phyloP scores from a whole-genome alignment of 2,113 vertebrate genomes.

The Pitta sordida region DNA sequence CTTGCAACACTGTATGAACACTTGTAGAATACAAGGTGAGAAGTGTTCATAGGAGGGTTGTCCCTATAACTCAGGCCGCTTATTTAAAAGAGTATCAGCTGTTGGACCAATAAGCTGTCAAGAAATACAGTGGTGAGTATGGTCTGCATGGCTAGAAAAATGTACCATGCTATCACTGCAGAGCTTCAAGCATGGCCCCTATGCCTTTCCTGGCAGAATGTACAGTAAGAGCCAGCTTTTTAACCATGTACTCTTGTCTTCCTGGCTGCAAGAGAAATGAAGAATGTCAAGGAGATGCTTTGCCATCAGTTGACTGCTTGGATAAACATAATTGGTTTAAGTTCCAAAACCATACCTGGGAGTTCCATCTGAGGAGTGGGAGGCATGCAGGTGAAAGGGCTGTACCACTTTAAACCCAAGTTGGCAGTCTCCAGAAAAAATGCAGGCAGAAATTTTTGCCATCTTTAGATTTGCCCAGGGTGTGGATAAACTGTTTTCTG shows the following conservation, averaged over 20 bases:
- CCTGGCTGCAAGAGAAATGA: not conserved
- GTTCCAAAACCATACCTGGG: rapidly evolving
- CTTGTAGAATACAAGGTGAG: not conserved
- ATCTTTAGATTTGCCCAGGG: not conserved
- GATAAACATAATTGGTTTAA: not conserved
- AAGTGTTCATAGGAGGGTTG: not conserved
- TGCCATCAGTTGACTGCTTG: not conserved
- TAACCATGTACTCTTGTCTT: not conserved
- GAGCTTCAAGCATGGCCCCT: not conserved
- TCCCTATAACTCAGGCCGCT: not conserved
- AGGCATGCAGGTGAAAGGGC: rapidly evolving
- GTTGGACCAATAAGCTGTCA: not conserved
- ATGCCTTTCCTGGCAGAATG: not conserved
- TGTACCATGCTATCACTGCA: rapidly evolving
- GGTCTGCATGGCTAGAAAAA: not conserved
- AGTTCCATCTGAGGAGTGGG: not conserved
- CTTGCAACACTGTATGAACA: not conserved
- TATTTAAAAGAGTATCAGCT: not conserved
- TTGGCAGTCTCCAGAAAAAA: not conserved
- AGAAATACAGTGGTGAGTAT: not conserved
- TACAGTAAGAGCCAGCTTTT: not conserved
- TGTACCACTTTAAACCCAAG: not conserved
- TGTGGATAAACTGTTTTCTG: not conserved
- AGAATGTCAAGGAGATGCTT: not conserved
- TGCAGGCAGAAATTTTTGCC: not conserved